Evolutionary conservation across 1,140 invertebrate genomes (phyloP).

Genomic region (Lordiphosa clarofinis): DNA sequence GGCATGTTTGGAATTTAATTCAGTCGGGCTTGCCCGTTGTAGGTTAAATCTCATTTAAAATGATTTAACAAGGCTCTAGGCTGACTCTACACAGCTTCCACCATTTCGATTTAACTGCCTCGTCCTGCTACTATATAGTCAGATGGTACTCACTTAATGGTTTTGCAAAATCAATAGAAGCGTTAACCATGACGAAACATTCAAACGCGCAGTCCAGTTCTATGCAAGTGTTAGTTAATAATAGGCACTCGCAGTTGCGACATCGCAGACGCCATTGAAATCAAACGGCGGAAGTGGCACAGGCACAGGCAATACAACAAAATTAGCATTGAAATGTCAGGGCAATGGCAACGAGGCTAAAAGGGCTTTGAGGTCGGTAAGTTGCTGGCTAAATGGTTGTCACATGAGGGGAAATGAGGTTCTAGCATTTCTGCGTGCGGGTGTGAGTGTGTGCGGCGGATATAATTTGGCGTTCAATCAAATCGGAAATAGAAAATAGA

Average conservation of each 20-base stretch:
- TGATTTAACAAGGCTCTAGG: no score
- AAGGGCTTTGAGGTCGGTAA: slow-evolving; percentile 10
- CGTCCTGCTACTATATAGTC: slow-evolving; percentile 1
- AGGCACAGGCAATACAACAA: slow-evolving; percentile 30
- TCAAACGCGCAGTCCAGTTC: slow-evolving; percentile 2
- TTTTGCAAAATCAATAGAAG: slow-evolving; percentile 64
- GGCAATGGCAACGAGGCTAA: slow-evolving; percentile 13
- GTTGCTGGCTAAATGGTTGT: slow-evolving; percentile 37
- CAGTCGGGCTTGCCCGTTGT: no score
- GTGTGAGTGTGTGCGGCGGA: slow-evolving; percentile 29
- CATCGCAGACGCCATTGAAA: slow-evolving; percentile 60
- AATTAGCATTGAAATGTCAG: slow-evolving; percentile 60
- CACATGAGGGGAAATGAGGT: slow-evolving; percentile 50
- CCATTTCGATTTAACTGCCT: no score
- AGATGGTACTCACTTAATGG: slow-evolving; percentile 22
- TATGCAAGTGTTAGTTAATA: slow-evolving; percentile 29
- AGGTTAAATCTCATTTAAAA: no score
- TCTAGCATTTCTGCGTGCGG: slow-evolving; percentile 12
- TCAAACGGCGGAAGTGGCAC: slow-evolving; percentile 68
- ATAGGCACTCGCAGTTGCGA: slow-evolving; percentile 4
- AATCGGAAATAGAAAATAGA: slow-evolving; percentile 63
- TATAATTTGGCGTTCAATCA: slow-evolving; percentile 65
- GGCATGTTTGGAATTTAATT: no score
- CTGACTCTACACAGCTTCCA: no score
- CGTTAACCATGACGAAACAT: slow-evolving; percentile 9